Conservation (phyloP, 2,888 invertebrate species). For the Brachynemurus nebulosus region DNA sequence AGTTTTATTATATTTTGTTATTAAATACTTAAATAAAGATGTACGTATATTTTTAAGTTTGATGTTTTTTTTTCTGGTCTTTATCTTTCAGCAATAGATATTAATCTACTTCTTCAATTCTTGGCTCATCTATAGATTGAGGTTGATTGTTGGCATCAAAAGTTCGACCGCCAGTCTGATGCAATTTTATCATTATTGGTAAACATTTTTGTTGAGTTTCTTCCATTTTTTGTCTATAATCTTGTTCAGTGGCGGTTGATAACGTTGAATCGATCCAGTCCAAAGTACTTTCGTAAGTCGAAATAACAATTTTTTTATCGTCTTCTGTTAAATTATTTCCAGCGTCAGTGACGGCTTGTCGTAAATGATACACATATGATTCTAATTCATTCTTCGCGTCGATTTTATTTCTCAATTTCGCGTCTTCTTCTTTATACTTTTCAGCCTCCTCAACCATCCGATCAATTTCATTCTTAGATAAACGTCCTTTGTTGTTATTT, state of each 20-base stretch:
- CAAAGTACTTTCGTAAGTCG: slow-evolving; percentile 55
- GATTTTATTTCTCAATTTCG: slow-evolving; percentile 51
- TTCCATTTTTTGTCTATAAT: slow-evolving; percentile 61
- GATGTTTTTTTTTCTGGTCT: too few species aligned
- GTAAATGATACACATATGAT: too few species aligned
- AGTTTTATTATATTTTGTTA: too few species aligned
- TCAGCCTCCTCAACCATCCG: slow-evolving; percentile 72
- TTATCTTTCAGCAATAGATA: too few species aligned
- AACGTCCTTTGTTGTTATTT: too few species aligned
- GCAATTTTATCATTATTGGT: slow-evolving; percentile 73
- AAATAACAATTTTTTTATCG: slow-evolving; percentile 54
- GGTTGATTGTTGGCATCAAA: too few species aligned
- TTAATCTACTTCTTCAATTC: too few species aligned
- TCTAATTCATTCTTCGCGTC: slow-evolving; percentile 63
- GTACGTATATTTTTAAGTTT: too few species aligned
- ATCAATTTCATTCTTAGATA: slow-evolving; percentile 78
- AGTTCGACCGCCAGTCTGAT: slow-evolving; percentile 42
- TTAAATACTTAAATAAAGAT: too few species aligned
- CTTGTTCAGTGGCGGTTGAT: slow-evolving; percentile 65
- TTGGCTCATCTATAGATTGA: too few species aligned
- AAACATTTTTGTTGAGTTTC: slow-evolving; percentile 60
- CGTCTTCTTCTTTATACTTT: slow-evolving; percentile 62
- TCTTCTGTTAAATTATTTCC: slow-evolving; percentile 50
- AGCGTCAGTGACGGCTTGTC: slow-evolving; percentile 50
- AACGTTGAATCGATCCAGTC: slow-evolving; percentile 65